Evolutionary conservation across 2,113 vertebrate genomes (phyloP), one percentile per base, ranked within the genome.

Genomic region (Nycticebus coucang): DNA sequence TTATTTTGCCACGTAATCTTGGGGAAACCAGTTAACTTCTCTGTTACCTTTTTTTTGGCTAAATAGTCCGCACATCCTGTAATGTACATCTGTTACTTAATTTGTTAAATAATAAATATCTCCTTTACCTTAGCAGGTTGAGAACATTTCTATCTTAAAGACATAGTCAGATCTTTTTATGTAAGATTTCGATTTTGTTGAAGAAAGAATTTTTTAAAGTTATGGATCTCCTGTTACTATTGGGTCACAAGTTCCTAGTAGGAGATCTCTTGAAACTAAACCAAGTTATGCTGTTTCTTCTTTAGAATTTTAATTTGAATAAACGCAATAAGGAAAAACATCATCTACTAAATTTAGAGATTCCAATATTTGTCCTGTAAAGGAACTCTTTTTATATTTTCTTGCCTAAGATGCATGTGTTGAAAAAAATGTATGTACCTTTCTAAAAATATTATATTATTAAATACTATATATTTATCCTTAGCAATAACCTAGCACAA

Each of bases 131-230:
- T 8, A n/a, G 69, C 7, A 80, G 33, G 41, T 84, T 64, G 53
- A 30, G n/a, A 68, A 71, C 7, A 4, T 83, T 53, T 74, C 72
- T 75, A 0, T 75, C 28, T 85, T 35, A 64, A 6, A 69, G 57
- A 88, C 50, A 37, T 57, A 59, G 55, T 89, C 22, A 28, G 13
- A 55, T 89, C 14, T 82, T 66, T 77, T n/a, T 57, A 24, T 22
- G 33, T 62, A 28, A 92, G 45, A n/a, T 71, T 94, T 86, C 92
- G 53, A 57, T 94, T 90, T 93, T 59, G 86, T 64, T 8, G 53
- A 68, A 84, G 79, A 92, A 77, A 82, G 30, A 35, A 53, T 69
- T 28, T 57, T 85, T 81, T 62, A 19, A 79, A 41, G 81, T 74
- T 57, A 80, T 9, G 37, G 35, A 68, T 91, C 88, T 88, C 37